Evolutionary conservation across 2,113 vertebrate species (phyloP).

Genomic region (Lycaon pictus): DNA sequence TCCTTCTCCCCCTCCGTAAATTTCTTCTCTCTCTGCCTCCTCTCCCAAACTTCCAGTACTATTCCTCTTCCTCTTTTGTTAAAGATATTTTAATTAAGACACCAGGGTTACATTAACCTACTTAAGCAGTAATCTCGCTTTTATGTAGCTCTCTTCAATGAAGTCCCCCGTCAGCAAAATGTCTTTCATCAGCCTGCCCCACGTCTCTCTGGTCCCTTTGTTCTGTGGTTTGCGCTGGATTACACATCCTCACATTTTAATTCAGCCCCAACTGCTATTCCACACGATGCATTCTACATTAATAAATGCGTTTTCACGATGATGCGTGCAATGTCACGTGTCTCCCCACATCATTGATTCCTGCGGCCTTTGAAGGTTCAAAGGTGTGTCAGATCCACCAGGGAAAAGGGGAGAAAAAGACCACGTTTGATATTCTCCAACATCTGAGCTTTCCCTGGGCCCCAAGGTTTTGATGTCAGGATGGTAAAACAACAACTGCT

Average conservation of each 20-base stretch:
- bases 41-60: not conserved
- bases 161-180: conserved; percentile 5
- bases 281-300: not conserved
- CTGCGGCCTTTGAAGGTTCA: conserved; percentile 69
- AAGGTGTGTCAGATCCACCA: conserved; percentile 73
- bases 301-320: conserved; percentile 54
- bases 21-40: not conserved
- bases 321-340: accelerated
- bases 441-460: conserved; percentile 65
- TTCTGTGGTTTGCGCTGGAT: conserved; percentile 38
- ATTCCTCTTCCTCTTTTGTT: conserved; percentile 19
- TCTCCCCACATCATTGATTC: conserved; percentile 65
- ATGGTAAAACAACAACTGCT: conserved; percentile 58
- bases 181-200: conserved; percentile 39
- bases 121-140: conserved; percentile 48
- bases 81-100: conserved; percentile 75
- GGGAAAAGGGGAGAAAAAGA: not conserved
- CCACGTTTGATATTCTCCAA: conserved; percentile 64
- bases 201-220: conserved; percentile 55
- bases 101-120: conserved; percentile 54
- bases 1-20: not conserved
- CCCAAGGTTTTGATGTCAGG: conserved; percentile 65
- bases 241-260: conserved; percentile 65
- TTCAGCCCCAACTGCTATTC: conserved; percentile 31
- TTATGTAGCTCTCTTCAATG: conserved; percentile 10